These are phyloP conservation scores for Cylloceria caligata DNA, from an alignment of 2,888 invertebrate genomes.

Conservation along the genomic window DNA sequence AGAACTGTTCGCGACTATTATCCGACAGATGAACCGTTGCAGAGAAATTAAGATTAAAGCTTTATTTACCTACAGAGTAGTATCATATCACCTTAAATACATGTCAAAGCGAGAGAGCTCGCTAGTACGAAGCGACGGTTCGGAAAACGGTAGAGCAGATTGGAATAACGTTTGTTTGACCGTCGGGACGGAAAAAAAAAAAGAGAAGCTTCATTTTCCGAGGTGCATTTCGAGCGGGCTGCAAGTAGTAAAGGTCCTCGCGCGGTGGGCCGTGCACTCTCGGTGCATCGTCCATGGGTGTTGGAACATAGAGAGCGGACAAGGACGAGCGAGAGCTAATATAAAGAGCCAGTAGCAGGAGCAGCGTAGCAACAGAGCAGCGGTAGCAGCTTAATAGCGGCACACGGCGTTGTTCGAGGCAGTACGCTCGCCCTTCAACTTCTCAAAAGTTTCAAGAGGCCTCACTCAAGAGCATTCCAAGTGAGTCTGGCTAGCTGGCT, in stretches of 20 bases:
- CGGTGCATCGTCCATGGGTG: slow-evolving; percentile 56
- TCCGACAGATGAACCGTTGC: too few species aligned
- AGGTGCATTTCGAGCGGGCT: slow-evolving; percentile 42
- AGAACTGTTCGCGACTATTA: too few species aligned
- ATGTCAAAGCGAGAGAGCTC: too few species aligned
- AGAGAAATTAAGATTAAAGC: too few species aligned
- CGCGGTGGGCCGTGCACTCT: slow-evolving; percentile 63
- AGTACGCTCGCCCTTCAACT: slow-evolving; percentile 42
- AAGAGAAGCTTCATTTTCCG: not conserved
- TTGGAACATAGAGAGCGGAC: slow-evolving; percentile 50
- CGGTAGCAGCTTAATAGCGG: slow-evolving; percentile 27
- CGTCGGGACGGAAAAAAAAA: too few species aligned
- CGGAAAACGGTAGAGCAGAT: too few species aligned
- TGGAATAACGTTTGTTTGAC: too few species aligned
- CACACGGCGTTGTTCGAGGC: slow-evolving; percentile 26
- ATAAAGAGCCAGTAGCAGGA: slow-evolving; percentile 27
- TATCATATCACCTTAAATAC: too few species aligned
- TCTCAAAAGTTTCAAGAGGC: slow-evolving; percentile 60
- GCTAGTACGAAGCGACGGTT: too few species aligned
- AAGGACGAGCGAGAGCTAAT: slow-evolving; percentile 42
- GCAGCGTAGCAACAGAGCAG: slow-evolving; percentile 12
- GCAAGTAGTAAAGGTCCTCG: slow-evolving; percentile 66
- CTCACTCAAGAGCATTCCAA: slow-evolving; percentile 29
- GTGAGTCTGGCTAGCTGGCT: slow-evolving; percentile 16
- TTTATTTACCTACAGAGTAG: too few species aligned